Evolutionary conservation across 1,140 invertebrate species (phyloP).

Genomic region (Pseudomyrmex sp.): DNA sequence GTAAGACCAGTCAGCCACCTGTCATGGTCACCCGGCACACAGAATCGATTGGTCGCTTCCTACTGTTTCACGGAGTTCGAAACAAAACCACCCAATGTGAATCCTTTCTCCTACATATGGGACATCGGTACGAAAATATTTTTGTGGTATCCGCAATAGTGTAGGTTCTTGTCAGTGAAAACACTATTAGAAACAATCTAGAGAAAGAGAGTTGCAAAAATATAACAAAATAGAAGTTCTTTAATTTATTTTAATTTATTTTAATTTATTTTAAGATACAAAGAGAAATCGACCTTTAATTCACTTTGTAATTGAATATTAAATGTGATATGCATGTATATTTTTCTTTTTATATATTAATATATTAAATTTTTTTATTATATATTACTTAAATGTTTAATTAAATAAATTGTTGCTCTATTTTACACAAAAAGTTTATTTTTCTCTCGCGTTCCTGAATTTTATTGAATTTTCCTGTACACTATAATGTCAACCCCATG

Average conservation of each 20-base stretch:
- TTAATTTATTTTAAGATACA: background rate
- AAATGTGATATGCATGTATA: no score
- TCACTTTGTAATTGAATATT: background rate
- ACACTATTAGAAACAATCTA: background rate
- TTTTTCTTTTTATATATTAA: constrained; percentile 9
- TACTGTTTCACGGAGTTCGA: constrained; percentile 94
- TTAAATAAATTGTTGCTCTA: background rate
- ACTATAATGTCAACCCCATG: constrained; percentile 12
- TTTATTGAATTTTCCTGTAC: constrained; percentile 44
- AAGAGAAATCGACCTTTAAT: background rate
- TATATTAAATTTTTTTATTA: background rate
- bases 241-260: no score
- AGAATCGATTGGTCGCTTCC: constrained; percentile 92
- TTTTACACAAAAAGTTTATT: background rate
- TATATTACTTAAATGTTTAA: background rate
- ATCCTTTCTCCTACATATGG: constrained; percentile 94
- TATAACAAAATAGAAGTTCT: background rate
- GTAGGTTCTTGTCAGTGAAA: background rate
- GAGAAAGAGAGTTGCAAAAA: background rate
- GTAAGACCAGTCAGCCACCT: constrained; percentile 92
- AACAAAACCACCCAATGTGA: constrained; percentile 69
- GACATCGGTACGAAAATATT: constrained; percentile 89
- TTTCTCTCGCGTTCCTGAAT: constrained; percentile 17
- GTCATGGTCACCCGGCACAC: constrained; percentile 94
- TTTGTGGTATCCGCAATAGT: constrained; percentile 1